These are phyloP conservation scores for Caenorhabditis brenneri DNA, from an alignment of 1,140 invertebrate species.

Conservation along the genomic window DNA sequence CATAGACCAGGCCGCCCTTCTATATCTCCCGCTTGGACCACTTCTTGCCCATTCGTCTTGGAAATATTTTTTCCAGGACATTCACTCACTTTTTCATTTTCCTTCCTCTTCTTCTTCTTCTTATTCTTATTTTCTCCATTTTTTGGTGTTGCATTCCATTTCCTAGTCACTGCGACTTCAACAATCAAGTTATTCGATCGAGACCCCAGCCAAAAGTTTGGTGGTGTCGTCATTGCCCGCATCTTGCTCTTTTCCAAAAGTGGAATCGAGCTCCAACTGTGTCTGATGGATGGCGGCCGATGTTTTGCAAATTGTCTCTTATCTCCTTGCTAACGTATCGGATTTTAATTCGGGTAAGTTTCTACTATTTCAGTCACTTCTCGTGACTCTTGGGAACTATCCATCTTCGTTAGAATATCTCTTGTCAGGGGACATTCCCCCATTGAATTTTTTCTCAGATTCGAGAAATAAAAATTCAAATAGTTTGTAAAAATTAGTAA, in stretches of 20 bases:
- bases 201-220: background rate
- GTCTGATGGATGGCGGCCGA: conserved; percentile 60
- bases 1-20: conserved; percentile 30
- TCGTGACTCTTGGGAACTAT: conserved; percentile 26
- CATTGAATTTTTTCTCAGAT: no score
- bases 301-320: conserved; percentile 65
- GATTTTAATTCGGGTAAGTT: conserved; percentile 56
- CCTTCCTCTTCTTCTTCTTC: background rate
- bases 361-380: conserved; percentile 42
- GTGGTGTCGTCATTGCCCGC: conserved; percentile 8
- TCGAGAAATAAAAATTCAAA: no score
- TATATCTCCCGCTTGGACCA: conserved; percentile 28
- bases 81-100: background rate
- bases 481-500: no score
- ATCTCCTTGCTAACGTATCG: conserved; percentile 66
- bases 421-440: background rate
- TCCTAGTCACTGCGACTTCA: background rate
- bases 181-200: conserved; percentile 31
- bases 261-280: conserved; percentile 11
- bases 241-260: conserved; percentile 12
- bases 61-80: conserved; percentile 35
- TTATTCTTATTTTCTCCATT: background rate
- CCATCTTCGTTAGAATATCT: conserved; percentile 25
- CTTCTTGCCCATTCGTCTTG: conserved; percentile 39
- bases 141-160: conserved; percentile 32